Evolutionary conservation across 2,113 vertebrate species (phyloP).

Genomic region (Aspiorhynchus laticeps): DNA sequence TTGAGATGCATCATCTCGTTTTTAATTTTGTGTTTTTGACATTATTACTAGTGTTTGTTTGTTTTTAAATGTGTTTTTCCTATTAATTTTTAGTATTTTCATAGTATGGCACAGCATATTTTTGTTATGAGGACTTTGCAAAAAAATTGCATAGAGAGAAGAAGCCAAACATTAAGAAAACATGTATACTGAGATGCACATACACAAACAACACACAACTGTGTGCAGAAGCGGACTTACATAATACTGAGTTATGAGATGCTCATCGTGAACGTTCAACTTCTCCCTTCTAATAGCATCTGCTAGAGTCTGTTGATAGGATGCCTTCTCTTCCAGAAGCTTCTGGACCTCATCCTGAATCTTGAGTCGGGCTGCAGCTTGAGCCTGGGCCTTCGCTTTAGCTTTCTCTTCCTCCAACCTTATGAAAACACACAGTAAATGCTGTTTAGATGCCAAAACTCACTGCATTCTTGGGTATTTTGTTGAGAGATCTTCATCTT

Average conservation of each 20-base stretch:
- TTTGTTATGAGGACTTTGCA: background rate
- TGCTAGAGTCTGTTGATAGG: conserved; percentile 58
- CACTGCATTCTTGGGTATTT: background rate
- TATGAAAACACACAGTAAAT: conserved; percentile 37
- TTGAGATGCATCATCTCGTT: no score
- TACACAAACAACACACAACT: background rate
- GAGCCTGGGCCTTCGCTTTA: conserved; percentile 55
- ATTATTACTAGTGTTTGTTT: no score
- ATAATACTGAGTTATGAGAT: conserved; percentile 71
- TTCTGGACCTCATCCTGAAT: conserved; percentile 68
- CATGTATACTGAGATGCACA: background rate
- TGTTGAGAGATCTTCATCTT: background rate
- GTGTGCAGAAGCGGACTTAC: conserved; percentile 59
- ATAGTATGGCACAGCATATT: background rate
- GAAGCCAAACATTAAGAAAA: background rate
- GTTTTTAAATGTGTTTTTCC: no score
- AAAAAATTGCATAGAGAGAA: background rate
- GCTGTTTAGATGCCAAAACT: background rate
- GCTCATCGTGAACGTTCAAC: conserved; percentile 61
- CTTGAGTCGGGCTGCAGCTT: conserved; percentile 59
- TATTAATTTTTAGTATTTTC: background rate
- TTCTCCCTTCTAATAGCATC: conserved; percentile 61
- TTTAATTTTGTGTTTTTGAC: no score
- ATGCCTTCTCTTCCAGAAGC: conserved; percentile 59
- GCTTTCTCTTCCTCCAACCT: conserved; percentile 67